Conservation (phyloP, 2,797 vertebrate genomes). For the Cephalopachus bancanus region DNA sequence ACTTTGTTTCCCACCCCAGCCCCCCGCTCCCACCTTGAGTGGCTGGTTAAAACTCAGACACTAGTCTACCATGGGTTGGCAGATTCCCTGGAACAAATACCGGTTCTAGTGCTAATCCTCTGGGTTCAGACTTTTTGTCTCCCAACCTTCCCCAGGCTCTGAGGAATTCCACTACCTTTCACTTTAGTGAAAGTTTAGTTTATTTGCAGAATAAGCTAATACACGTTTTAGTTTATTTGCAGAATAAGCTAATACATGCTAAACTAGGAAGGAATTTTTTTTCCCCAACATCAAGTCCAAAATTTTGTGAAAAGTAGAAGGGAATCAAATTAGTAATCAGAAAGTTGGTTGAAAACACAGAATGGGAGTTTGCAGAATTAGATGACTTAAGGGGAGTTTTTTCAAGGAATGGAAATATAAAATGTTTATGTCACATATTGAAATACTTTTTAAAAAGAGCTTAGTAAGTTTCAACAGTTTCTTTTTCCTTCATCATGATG, state of each 20-base stretch:
- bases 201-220: neutral
- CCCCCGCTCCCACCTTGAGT: neutral
- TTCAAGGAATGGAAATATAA: neutral
- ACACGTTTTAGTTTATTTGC: neutral
- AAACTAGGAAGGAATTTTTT: neutral
- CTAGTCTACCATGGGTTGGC: neutral
- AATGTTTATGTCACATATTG: neutral
- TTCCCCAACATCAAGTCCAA: neutral
- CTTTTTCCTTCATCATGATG: neutral
- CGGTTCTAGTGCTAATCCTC: neutral
- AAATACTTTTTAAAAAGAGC: neutral
- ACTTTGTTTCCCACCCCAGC: neutral
- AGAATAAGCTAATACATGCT: neutral
- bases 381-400: neutral
- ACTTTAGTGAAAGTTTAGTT: too few relatives aligned
- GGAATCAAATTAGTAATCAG: neutral
- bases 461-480: neutral
- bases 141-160: neutral
- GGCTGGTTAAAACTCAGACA: neutral
- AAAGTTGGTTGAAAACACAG: neutral
- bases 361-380: neutral
- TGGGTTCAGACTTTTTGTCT: neutral
- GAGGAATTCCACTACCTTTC: neutral
- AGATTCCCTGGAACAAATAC: neutral
- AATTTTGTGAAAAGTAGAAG: neutral